Evolutionary conservation across 2,888 invertebrate genomes (phyloP), one percentile per base, ranked within the genome.

Genomic region (Lasiommata megera): DNA sequence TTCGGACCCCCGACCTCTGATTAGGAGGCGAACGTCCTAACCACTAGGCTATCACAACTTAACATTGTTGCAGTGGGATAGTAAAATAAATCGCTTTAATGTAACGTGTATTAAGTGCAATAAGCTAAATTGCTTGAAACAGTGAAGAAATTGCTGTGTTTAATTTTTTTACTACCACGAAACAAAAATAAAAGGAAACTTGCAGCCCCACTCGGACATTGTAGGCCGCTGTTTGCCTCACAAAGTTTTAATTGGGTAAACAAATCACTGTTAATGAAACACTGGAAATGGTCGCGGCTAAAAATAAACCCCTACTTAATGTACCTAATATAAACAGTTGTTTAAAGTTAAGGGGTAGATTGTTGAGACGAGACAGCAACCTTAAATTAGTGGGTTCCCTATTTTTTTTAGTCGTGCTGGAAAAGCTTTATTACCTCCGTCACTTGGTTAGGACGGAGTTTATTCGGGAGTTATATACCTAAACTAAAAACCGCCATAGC

Each of bases 241-340:
- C 54, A 71, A 82, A 83, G 73, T 84, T 83, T 82, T 84, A 83
- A 84, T 83, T 82, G 79, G 79, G 73, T 74, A 78, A 81, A 82
- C 80, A 80, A 76, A 80, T 79, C 75, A 79, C 71, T 74, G 76
- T 73, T 82, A 80, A 78, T 76, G 77, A 82, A 79, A 73, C 72
- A 68, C 52, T 41, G 52, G 31, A 12, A 63, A 62, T 67, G 63
- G 70, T 71, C 67, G 69, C 63, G 50, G 60, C 68, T 64, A 68
- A 67, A 70, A 72, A 74, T 74, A 69, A 65, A 64, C 43, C 62
- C 60, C 64, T 66, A 70, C 67, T 70, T 66, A 70, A 67, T 70
- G 64, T 53, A 9, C 8, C 6, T 12, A n/a, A 14, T 38, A 50
- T 50, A 38, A 18, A 17, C 8, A 40, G 16, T 16, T 17, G 17